A percentile compares a stretch with the other conserved stretches of the same genome.
Conservation (phyloP, 2,888 invertebrate genomes). For the Apamea epomidion region DNA sequence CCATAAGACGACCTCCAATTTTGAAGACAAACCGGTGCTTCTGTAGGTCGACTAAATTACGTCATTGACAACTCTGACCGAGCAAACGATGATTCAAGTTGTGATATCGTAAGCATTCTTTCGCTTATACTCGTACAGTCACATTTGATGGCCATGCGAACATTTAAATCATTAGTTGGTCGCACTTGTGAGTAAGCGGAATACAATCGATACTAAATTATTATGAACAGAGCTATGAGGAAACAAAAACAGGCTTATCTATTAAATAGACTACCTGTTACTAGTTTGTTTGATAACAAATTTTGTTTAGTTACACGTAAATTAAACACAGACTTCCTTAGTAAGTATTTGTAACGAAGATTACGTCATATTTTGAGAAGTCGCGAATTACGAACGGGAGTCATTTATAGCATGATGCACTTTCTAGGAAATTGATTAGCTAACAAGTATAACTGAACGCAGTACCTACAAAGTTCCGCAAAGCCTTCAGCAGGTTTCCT, state of each 20-base stretch:
- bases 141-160: slow-evolving; percentile 70
- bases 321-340: slow-evolving; percentile 32
- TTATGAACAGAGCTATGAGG: slow-evolving; percentile 4
- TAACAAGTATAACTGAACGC: slow-evolving; percentile 51
- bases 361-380: slow-evolving; percentile 27
- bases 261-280: background rate
- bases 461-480: slow-evolving; percentile 66
- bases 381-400: slow-evolving; percentile 15
- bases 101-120: slow-evolving; percentile 76
- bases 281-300: slow-evolving; percentile 40
- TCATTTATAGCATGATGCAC: slow-evolving; percentile 26
- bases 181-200: slow-evolving; percentile 21
- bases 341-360: slow-evolving; percentile 19
- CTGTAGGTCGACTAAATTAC: slow-evolving; percentile 83
- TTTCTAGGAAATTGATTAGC: slow-evolving; percentile 49
- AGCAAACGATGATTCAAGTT: slow-evolving; percentile 79
- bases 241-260: slow-evolving; percentile 4
- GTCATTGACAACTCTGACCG: slow-evolving; percentile 77
- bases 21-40: slow-evolving; percentile 75
- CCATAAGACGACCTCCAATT: slow-evolving; percentile 40
- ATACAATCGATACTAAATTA: slow-evolving; percentile 24
- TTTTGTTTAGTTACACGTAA: slow-evolving; percentile 19
- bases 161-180: slow-evolving; percentile 68
- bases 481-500: slow-evolving; percentile 84
- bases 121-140: slow-evolving; percentile 64